Conservation (phyloP, 2,797 vertebrate genomes). For the Sebastes cheni region DNA sequence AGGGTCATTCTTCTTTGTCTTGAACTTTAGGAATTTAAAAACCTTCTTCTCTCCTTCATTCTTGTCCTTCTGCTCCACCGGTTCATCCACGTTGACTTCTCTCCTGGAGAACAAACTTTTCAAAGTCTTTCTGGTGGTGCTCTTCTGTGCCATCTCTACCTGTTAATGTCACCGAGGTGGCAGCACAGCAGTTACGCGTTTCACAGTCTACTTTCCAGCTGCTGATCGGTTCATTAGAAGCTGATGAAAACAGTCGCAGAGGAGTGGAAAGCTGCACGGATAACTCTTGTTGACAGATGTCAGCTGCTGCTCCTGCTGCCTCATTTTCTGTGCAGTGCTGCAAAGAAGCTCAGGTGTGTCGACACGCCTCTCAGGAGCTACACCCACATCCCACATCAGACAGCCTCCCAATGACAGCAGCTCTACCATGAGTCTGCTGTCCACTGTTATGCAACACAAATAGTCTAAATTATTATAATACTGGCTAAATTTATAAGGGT, state of each 20-base stretch:
- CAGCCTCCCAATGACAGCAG: not conserved
- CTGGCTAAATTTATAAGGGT: no score
- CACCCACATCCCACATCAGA: not conserved
- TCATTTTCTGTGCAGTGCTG: not conserved
- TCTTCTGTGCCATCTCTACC: constrained; percentile 56
- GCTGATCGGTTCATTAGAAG: not conserved
- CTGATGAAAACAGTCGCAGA: not conserved
- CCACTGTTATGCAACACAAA: not conserved
- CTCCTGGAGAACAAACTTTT: constrained; percentile 67
- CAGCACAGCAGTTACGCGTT: not conserved
- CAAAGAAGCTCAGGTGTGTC: constrained; percentile 57
- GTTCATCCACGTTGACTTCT: constrained; percentile 21
- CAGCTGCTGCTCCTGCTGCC: constrained; percentile 23
- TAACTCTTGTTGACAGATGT: constrained; percentile 15
- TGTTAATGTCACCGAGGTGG: not conserved
- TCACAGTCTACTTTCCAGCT: not conserved
- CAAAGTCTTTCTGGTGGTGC: constrained; percentile 40
- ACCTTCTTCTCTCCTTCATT: constrained; percentile 41
- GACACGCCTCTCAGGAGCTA: constrained; percentile 33
- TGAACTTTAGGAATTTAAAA: constrained; percentile 56
- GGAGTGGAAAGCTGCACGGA: not conserved
- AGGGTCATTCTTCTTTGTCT: constrained; percentile 36
- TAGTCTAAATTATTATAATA: not conserved
- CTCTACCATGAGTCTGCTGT: accelerated
- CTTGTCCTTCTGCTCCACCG: constrained; percentile 15